phyloP scores from a whole-genome alignment of 2,113 vertebrate genomes.

The Pelmatolapia mariae region DNA sequence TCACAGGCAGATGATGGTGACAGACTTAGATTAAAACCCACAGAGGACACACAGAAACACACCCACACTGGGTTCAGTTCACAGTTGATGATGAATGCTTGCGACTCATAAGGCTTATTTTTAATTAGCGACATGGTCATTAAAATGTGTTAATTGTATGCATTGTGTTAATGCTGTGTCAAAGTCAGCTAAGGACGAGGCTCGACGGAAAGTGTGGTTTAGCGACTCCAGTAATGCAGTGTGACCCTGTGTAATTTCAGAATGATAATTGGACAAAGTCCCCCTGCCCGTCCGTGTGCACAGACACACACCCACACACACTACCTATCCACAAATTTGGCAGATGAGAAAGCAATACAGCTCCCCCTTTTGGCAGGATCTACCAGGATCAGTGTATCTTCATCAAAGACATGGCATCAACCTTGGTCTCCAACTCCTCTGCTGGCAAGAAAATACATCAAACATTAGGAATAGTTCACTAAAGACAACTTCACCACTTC shows the following conservation, averaged over 20 bases:
- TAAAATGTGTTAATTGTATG: constrained; percentile 65
- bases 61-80: neutral
- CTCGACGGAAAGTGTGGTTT: neutral
- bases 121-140: constrained; percentile 59
- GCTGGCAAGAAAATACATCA: neutral
- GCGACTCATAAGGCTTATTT: constrained; percentile 42
- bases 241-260: constrained; percentile 56
- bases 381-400: neutral
- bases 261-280: constrained; percentile 56
- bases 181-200: constrained; percentile 59
- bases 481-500: neutral
- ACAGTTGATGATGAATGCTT: constrained; percentile 18
- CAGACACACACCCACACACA: neutral
- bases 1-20: neutral
- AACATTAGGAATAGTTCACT: neutral
- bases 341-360: constrained; percentile 52
- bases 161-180: constrained; percentile 47
- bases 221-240: constrained; percentile 33
- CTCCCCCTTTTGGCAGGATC: constrained; percentile 61
- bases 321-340: neutral
- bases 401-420: neutral
- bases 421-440: neutral
- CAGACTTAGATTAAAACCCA: neutral
- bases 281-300: neutral
- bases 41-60: neutral